These are phyloP conservation scores for Nanger granti DNA, from an alignment of 2,113 vertebrate genomes.

Conservation along the genomic window DNA sequence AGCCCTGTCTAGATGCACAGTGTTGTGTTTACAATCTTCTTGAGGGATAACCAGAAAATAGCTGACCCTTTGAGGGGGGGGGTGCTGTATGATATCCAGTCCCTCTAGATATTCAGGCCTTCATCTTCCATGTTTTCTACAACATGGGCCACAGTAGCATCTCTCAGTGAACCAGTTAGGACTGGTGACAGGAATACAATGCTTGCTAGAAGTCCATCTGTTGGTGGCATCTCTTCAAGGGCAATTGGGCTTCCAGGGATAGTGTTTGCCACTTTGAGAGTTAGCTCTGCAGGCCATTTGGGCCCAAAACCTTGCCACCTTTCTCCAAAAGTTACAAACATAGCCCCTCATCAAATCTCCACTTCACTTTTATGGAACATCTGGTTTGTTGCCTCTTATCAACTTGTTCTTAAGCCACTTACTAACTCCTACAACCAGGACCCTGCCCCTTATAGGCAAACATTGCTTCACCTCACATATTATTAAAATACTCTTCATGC, in stretches of 20 bases:
- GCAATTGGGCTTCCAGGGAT: neutral
- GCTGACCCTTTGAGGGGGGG: neutral
- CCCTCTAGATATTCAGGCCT: neutral
- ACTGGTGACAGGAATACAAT: neutral
- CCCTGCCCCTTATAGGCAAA: neutral
- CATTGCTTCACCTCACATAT: neutral
- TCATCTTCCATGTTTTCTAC: neutral
- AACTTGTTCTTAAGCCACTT: neutral
- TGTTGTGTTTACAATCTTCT: neutral
- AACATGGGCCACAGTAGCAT: neutral
- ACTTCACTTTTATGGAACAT: neutral
- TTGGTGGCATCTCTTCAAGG: neutral
- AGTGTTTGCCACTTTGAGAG: neutral
- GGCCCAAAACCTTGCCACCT: neutral
- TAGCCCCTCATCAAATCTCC: neutral
- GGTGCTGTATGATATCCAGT: neutral
- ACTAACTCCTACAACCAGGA: neutral
- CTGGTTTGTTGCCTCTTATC: neutral
- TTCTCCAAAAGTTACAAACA: neutral
- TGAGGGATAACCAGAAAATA: neutral
- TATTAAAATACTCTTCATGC: neutral
- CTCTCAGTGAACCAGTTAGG: neutral
- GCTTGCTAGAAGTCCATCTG: neutral
- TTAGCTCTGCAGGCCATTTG: neutral
- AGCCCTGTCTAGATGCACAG: neutral